Percentiles rank a stretch among this genome's conserved stretches.
These are phyloP conservation scores for Characodon lateralis DNA, from an alignment of 2,797 vertebrate genomes.

Conservation along the genomic window DNA sequence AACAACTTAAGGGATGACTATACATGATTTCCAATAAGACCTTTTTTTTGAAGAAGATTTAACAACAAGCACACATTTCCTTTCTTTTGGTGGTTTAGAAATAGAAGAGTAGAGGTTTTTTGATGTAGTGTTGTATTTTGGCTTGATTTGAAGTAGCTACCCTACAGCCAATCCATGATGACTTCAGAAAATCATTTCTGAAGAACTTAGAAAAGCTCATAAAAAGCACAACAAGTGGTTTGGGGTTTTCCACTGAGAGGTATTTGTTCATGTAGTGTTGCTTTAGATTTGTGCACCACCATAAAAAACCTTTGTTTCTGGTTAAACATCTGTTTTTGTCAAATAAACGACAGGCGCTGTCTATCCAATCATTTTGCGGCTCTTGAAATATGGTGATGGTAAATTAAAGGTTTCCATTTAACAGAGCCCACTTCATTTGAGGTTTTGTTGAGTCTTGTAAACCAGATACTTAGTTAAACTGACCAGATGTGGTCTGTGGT, in stretches of 20 bases:
- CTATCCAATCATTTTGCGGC: constrained; percentile 29
- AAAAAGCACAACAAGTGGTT: not conserved
- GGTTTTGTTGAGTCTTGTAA: constrained; percentile 29
- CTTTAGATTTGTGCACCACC: constrained; percentile 11
- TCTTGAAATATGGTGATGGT: constrained; percentile 33
- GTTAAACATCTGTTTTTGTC: constrained; percentile 38
- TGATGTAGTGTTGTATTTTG: not conserved
- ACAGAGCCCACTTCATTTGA: constrained; percentile 33
- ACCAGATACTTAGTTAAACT: constrained; percentile 30
- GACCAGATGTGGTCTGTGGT: constrained; percentile 33
- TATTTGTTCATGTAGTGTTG: not conserved
- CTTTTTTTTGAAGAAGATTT: no score
- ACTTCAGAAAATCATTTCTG: not conserved
- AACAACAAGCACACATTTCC: no score
- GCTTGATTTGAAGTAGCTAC: not conserved
- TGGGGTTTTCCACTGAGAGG: not conserved
- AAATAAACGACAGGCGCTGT: constrained; percentile 6
- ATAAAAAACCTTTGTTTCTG: constrained; percentile 12
- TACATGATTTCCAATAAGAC: no score
- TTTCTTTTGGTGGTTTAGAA: no score
- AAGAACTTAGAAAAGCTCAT: not conserved
- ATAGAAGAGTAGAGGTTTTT: no score
- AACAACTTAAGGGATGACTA: no score
- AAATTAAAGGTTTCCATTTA: constrained; percentile 41
- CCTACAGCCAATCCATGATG: not conserved